Base-by-base conservation (phyloP, 2,888 invertebrate species). In the Boloria selene region DNA sequence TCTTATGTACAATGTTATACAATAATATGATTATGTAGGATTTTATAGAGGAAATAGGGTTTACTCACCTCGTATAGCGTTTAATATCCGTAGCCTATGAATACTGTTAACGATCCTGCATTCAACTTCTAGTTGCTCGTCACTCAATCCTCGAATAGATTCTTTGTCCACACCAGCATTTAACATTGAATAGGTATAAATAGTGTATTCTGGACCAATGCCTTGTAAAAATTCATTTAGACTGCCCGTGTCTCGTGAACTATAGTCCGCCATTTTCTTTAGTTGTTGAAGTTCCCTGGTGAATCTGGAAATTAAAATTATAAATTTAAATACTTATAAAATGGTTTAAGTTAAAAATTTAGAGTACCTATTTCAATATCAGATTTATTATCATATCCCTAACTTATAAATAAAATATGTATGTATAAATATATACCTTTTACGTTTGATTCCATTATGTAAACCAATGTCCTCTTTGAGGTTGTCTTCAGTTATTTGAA, bases 231-330 rank as follows among this genome's bases (percentile, higher is more conserved):
- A 97, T 68, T 95, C 95, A 80, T 97, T 97, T 73, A 99, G 94
- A 83, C 97, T 97, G n/a, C 97, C 96, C 6, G 96, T 95, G 84
- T 99, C 99, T 78, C 97, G 95, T 61, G 98, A 98, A 71, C 97
- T 97, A 85, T 99, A 99, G 84, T 99, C 98, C 14, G 99, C 97
- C 95, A 98, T 97, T 84, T 97, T 96, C 87, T 99, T 99, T 72
- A 99, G 92, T 84, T 96, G 97, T 82, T 96, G 96, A 72, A 99
- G 93, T 89, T 99, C 98, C 77, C 99, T 93, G 63, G 97, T 96
- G 91, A 99, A 99, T 85, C 97, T 95, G 79, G 38, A 88, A 64
- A 54, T 55, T 3, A n/a, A 50, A 16, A 67, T 42, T 58, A 55
- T n/a, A 7, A 26, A 22, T 47, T 58, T n/a, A 22, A 14, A 49